phyloP scores from a whole-genome alignment of 2,113 vertebrate genomes.

The Rhinichthys klamathensis region DNA sequence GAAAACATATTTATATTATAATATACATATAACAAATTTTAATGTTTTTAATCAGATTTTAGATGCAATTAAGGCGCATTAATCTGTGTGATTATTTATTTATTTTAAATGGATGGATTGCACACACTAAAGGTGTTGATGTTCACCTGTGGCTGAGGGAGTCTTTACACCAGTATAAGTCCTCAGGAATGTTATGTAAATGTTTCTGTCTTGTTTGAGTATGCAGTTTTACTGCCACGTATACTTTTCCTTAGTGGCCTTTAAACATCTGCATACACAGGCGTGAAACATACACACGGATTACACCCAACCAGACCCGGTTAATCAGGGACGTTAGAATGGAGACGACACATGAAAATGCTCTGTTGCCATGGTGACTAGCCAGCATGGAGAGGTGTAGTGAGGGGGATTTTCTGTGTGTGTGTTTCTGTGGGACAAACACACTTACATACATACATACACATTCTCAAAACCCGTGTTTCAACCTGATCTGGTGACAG shows the following conservation, averaged over 20 bases:
- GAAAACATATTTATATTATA: no score
- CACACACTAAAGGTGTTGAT: not conserved
- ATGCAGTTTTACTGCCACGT: not conserved
- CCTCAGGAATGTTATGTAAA: not conserved
- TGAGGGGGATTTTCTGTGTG: constrained; percentile 36
- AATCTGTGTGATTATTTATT: not conserved
- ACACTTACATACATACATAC: constrained; percentile 20
- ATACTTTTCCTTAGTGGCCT: not conserved
- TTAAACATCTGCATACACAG: constrained; percentile 33
- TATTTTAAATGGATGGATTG: not conserved
- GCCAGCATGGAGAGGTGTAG: constrained; percentile 56
- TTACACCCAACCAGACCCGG: constrained; percentile 64
- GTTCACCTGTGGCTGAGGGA: no score
- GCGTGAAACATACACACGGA: constrained; percentile 52
- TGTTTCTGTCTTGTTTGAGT: not conserved
- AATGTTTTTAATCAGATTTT: no score
- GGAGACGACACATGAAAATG: constrained; percentile 61
- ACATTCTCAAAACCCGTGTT: constrained; percentile 19
- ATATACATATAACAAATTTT: no score
- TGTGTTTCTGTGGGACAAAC: constrained; percentile 1
- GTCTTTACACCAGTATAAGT: not conserved
- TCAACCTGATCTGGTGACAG: not conserved
- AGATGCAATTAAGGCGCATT: no score
- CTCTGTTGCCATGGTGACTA: constrained; percentile 60
- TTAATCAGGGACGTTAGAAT: constrained; percentile 72